Evolutionary conservation across 2,797 vertebrate genomes (phyloP), one percentile per base, ranked within the genome.

Genomic region (Cossypha dichroa): DNA sequence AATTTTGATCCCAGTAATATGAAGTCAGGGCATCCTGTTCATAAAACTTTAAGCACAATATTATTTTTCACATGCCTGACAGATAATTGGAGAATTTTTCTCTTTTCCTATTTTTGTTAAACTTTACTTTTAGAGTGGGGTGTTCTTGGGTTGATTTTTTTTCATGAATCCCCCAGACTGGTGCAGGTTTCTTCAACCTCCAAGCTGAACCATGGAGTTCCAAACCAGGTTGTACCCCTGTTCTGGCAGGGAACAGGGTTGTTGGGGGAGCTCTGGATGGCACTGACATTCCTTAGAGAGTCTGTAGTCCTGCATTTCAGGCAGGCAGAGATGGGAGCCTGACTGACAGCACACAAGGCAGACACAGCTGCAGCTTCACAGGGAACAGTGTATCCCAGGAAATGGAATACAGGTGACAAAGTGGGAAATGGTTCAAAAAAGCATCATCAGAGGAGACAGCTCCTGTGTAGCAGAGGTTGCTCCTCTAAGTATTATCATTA

Each of bases 1-100:
- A 81, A 91, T 79, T 96, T 83, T 85, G 41, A 89, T 90, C 41
- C 33, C 76, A 62, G 55, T 64, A 93, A 64, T 75, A 38, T 84
- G 46, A 88, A 85, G 51, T 79, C 63, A 88, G 85, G 78, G 69
- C 4, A 72, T 96, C 43, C 73, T 79, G 41, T 89, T 96, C 63
- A 14, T 91, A 92, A 95, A 92, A 51, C 5, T 48, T 60, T n/a
- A 92, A 43, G 34, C 70, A 60, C 22, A 62, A 22, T 20, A 23
- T 6, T 66, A 28, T 92, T 90, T 86, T 85, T 36, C 31, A 58
- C 10, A 10, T 58, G 11, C 18, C 33, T 83, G 56, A 40, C 33
- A 68, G 52, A 49, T 23, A 36, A 58, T 6, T 51, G 13, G 25
- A 72, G 12, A 56, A 36, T 40, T 69, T 76, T 8, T 67, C 11